Base-by-base conservation (phyloP, 2,113 vertebrate genomes). In the Mustela lutreola region DNA sequence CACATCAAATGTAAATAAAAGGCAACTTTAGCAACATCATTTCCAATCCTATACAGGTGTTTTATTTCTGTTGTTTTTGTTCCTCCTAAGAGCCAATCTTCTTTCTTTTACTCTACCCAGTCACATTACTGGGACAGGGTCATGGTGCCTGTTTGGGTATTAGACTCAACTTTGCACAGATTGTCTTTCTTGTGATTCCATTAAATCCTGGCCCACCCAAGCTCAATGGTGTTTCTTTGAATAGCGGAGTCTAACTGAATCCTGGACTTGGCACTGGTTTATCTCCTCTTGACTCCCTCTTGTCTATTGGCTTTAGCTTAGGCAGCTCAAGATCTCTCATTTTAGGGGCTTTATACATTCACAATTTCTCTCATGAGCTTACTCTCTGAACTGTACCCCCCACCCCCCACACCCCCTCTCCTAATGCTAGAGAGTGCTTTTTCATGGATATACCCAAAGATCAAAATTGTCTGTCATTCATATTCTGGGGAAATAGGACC, bases 351-450 rank as follows among this genome's bases (percentile, higher is more conserved):
- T 45, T 50, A 15, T 16, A 39, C n/a, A 19, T 11, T 79, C n/a
- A 19, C 18, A 71, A 1, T 5, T 28, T 56, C 24, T 87, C 16
- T 71, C 65, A 11, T 48, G 6, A 7, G 50, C 48, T 94, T 22
- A 48, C 16, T 93, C 50, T 94, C 80, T 79, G 73, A 73, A 90
- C 56, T 16, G 1, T 67, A 31, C 16, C 33, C 33, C 33, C 18
- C 67, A 4, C 7, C 2, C 21, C 5, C 5, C 11, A 21, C 6
- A 0, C 2, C 11, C 5, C 16, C 4, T 76, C 11, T 12, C 18
- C 16, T 60, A 88, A 36, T 65, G n/a, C 58, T 78, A 33, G 6
- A 82, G 31, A 45, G 2, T 48, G 18, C 21, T 6, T 70, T 93
- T 94, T 31, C 24, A 63, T 80, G 24, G 70, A 50, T 21, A 78